These are phyloP conservation scores for Bombus affinis DNA, from an alignment of 1,140 invertebrate species.

Conservation along the genomic window DNA sequence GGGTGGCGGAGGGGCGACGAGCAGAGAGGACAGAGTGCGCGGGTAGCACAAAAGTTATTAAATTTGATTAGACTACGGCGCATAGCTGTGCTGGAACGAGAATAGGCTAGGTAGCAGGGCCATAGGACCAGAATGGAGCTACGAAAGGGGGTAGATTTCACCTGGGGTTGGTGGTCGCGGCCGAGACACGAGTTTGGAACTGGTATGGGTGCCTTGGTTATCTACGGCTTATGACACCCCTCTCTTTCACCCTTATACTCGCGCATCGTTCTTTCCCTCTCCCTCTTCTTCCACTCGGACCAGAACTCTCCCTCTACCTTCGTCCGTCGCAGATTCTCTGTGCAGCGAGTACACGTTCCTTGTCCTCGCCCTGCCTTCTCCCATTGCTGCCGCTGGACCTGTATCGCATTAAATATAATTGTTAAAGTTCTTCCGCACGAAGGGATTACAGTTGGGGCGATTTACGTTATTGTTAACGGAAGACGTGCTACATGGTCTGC, in stretches of 20 bases:
- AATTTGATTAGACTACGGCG: constrained; percentile 81
- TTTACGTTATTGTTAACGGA: constrained; percentile 72
- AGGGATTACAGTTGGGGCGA: constrained; percentile 73
- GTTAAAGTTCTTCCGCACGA: constrained; percentile 77
- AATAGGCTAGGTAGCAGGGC: constrained; percentile 54
- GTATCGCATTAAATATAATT: constrained; percentile 81
- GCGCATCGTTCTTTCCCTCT: neutral
- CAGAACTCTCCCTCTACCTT: constrained; percentile 9
- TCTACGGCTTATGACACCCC: constrained; percentile 72
- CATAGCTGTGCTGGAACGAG: constrained; percentile 68
- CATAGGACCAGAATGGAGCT: constrained; percentile 60
- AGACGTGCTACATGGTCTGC: constrained; percentile 4
- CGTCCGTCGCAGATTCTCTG: constrained; percentile 18
- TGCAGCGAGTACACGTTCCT: constrained; percentile 15
- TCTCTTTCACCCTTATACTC: constrained; percentile 19
- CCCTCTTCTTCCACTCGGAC: constrained; percentile 6
- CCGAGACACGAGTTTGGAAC: constrained; percentile 69
- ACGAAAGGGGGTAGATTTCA: constrained; percentile 74
- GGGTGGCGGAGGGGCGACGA: neutral
- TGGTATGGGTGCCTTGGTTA: constrained; percentile 70
- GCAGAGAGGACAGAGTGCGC: constrained; percentile 40
- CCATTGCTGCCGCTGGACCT: constrained; percentile 53
- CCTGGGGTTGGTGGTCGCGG: constrained; percentile 73
- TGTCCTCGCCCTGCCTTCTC: constrained; percentile 24
- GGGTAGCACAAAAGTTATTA: constrained; percentile 80